A percentile compares a stretch with the other conserved stretches of the same genome.
These are phyloP conservation scores for Typhlichthys subterraneus DNA, from an alignment of 2,797 vertebrate species.

Conservation along the genomic window DNA sequence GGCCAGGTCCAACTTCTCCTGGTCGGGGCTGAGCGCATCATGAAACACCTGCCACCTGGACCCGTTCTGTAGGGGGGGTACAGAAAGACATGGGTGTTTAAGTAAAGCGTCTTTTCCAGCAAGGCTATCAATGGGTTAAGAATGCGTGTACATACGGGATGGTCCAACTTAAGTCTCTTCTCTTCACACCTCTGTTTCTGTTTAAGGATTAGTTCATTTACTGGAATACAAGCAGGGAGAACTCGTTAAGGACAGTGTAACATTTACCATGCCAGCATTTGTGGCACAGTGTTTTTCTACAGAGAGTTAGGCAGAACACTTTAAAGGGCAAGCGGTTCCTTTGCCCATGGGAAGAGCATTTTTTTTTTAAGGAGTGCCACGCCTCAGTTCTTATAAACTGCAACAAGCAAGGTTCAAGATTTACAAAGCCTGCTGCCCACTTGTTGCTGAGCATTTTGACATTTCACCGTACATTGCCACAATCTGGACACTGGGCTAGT, in stretches of 20 bases:
- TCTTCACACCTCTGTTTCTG: conserved; percentile 98
- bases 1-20: conserved; percentile 95
- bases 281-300: too few relatives aligned
- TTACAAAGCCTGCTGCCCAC: too few relatives aligned
- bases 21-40: conserved; percentile 91
- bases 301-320: too few relatives aligned
- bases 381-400: too few relatives aligned
- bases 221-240: conserved; percentile 70
- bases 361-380: too few relatives aligned
- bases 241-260: neutral
- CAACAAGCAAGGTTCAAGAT: too few relatives aligned
- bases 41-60: conserved; percentile 97
- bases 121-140: neutral
- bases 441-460: too few relatives aligned
- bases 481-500: too few relatives aligned
- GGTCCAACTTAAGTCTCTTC: conserved; percentile 96
- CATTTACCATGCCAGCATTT: too few relatives aligned
- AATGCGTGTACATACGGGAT: conserved; percentile 86
- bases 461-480: too few relatives aligned
- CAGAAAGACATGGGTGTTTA: conserved; percentile 14
- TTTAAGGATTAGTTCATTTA: conserved; percentile 99
- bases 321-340: too few relatives aligned
- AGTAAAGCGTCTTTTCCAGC: neutral
- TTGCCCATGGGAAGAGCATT: too few relatives aligned
- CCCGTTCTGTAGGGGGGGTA: conserved; percentile 81